Evolutionary conservation across 1,140 invertebrate species (phyloP).

Genomic region (Ceratina japonica): DNA sequence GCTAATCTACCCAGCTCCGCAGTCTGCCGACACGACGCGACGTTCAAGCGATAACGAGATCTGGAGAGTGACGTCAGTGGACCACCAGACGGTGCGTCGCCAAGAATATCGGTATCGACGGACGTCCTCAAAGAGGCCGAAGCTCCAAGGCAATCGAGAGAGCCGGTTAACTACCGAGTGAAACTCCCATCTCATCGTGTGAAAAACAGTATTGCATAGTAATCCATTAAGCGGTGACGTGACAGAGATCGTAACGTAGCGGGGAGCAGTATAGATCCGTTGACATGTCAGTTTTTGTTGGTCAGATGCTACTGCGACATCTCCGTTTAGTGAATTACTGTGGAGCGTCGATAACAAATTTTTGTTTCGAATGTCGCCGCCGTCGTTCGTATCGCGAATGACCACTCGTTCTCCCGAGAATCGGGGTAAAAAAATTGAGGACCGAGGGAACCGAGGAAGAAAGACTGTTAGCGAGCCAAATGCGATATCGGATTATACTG

Average conservation of each 20-base stretch:
- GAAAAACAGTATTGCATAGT: no score
- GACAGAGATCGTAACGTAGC: no score
- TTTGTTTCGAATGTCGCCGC: no score
- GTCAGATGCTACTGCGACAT: no score
- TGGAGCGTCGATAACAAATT: no score
- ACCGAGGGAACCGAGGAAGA: background rate
- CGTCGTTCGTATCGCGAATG: no score
- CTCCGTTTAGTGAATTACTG: no score
- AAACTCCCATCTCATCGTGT: no score
- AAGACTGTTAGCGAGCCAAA: slow-evolving; percentile 31
- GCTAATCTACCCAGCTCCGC: slow-evolving; percentile 49
- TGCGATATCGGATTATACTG: slow-evolving; percentile 66
- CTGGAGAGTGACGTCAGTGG: slow-evolving; percentile 61
- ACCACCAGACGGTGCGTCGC: slow-evolving; percentile 69
- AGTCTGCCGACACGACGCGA: slow-evolving; percentile 21
- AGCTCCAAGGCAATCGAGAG: background rate
- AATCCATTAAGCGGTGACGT: no score
- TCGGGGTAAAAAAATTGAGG: background rate
- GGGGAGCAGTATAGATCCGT: no score
- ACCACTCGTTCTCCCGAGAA: slow-evolving; percentile 13
- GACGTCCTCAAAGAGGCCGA: slow-evolving; percentile 38
- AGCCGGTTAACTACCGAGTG: background rate
- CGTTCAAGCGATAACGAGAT: slow-evolving; percentile 56
- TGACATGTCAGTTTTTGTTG: no score
- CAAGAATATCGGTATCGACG: slow-evolving; percentile 53